phyloP scores from a whole-genome alignment of 2,888 invertebrate species.

The Autographa gamma region DNA sequence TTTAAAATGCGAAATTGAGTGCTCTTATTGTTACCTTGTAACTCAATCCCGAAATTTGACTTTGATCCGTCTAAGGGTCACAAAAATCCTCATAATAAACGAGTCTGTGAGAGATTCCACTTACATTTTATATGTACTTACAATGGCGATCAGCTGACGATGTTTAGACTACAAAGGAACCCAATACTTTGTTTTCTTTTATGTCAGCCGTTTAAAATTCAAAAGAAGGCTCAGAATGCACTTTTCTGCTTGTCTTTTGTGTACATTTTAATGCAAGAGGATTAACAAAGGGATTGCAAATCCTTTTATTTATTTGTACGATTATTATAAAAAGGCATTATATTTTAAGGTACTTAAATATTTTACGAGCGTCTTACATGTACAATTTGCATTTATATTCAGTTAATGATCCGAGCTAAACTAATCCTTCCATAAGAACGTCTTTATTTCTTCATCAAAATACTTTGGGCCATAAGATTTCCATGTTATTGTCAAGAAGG shows the following conservation, averaged over 20 bases:
- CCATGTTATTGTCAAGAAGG: background rate
- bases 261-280: background rate
- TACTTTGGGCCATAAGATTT: background rate
- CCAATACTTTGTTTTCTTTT: conserved; percentile 2
- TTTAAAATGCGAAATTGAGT: background rate
- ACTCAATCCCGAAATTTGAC: background rate
- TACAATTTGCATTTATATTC: background rate
- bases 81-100: background rate
- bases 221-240: background rate
- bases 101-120: background rate
- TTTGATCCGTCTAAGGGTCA: background rate
- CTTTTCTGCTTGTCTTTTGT: background rate
- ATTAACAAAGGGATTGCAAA: background rate
- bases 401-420: background rate
- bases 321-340: background rate
- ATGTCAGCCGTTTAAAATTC: background rate
- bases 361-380: background rate
- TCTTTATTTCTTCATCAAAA: background rate
- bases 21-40: background rate
- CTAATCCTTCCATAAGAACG: background rate
- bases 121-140: background rate
- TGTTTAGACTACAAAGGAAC: conserved; percentile 6
- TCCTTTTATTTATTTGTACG: background rate
- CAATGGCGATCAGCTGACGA: background rate
- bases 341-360: background rate